Base-by-base conservation (phyloP, 2,888 invertebrate species). In the Oscheius onirici region DNA sequence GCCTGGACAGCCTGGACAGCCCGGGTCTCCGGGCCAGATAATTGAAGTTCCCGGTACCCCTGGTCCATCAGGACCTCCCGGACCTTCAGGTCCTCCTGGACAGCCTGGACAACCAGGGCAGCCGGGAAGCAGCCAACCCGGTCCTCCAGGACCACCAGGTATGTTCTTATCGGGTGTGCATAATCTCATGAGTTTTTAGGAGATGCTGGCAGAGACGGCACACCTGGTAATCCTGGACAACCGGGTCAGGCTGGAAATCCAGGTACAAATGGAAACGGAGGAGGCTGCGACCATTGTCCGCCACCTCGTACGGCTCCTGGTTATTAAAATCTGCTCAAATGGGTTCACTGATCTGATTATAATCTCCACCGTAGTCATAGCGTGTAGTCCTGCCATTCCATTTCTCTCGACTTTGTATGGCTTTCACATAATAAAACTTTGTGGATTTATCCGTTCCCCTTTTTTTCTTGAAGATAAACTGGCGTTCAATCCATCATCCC, bases 21-120 rank as follows among this genome's bases (percentile, higher is more conserved):
- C 79, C 63, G 79, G 79, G 72, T 74, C 74, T 51, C 74, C 77
- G 57, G 79, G 79, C 73, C 75, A 74, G 61, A 74, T 75, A 60
- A 69, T 72, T 51, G 76, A 46, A 11, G 49, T 58, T 11, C 51
- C 58, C 20, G 69, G 69, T 6, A 49, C 58, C 10, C 70, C 70
- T 17, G 70, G 70, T 28, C 61, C 70, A n/a, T 26, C 70, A 41
- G 70, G 70, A 17, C 70, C 63, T 40, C 61, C 70, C 6, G 70
- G 70, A 52, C 52, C 70, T 54, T 22, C 70, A 5, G 70, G 70
- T 10, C 44, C 54, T 13, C 55, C 54, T 43, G 52, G 43, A 67
- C 67, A 26, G n/a, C 49, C 60, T n/a, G 80, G 80, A 66, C n/a
- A 49, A n/a, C 63, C 79, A 68, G 79, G 79, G 22, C 44, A 44